Evolutionary conservation across 1,140 invertebrate genomes (phyloP), one percentile per base, ranked within the genome.

Genomic region (Aphidius gifuensis): DNA sequence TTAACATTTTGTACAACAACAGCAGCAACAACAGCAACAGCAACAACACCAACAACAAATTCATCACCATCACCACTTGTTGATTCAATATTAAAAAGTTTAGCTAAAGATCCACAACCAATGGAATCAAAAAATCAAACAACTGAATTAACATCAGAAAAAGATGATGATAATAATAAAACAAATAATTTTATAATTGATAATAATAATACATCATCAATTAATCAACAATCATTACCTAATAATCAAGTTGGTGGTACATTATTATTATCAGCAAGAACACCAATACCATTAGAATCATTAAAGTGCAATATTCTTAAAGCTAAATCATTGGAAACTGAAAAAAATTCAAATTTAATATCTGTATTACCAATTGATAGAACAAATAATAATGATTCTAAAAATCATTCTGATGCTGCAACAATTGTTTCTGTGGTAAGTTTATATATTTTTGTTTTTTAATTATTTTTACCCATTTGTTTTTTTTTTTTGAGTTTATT

Each of bases 301-400:
- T 85, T 96, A 51, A 97, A 97, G 80, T 96, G 93, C 79, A 97
- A 97, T 82, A 96, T 97, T 74, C 80, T 96, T 43, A 97, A 97
- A 85, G 93, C 79, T 5, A 80, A 77, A 66, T 70, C 74, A 49
- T 71, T 78, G 6, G 77, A 81, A 39, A 70, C 74, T 40, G 71
- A 68, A 6, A 80, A 80, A 55, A 80, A 74, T 57, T 78, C 79
- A 4, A 83, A 81, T 72, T 66, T 81, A 64, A 71, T 80, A 42
- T 80, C 78, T 0, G 75, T 82, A 40, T 74, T 73, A 1, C 70
- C 74, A 9, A 72, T 74, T 42, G 84, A 85, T 61, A 80, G 80
- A 23, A 60, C 83, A 47, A 82, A 69, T 71, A 54, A 65, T 68
- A 50, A 66, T 3, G 76, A 79, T 23, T 81, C 81, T 40, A 77